phyloP scores from a whole-genome alignment of 2,797 vertebrate genomes.

The Naso thynnoides region DNA sequence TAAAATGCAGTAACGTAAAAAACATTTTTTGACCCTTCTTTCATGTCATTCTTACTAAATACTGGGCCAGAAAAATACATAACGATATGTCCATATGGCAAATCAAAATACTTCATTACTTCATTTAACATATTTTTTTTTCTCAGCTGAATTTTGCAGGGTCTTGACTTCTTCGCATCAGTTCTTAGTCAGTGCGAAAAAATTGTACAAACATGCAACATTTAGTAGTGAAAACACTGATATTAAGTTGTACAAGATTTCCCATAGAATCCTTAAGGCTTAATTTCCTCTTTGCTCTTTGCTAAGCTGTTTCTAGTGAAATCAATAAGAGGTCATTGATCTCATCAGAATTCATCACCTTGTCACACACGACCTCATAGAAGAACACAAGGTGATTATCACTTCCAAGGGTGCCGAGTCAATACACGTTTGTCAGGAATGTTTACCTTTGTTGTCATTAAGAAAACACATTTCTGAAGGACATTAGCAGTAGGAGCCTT shows the following conservation, averaged over 20 bases:
- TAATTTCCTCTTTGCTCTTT: background rate
- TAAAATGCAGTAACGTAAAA: background rate
- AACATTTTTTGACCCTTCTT: no score
- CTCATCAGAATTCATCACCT: constrained; percentile 14
- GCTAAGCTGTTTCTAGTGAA: constrained; percentile 2
- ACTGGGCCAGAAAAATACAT: background rate
- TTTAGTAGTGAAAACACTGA: background rate
- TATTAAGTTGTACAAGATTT: background rate
- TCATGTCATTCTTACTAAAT: background rate
- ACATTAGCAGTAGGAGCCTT: background rate
- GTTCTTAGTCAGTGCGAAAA: background rate
- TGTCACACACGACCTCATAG: constrained; percentile 4
- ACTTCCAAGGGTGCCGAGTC: background rate
- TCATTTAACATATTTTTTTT: no score
- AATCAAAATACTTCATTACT: no score
- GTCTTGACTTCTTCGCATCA: background rate
- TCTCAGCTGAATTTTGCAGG: no score
- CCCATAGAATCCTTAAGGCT: background rate
- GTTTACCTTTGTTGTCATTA: background rate
- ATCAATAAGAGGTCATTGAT: constrained; percentile 25
- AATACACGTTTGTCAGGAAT: background rate
- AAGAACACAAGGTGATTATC: constrained; percentile 16
- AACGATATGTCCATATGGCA: no score
- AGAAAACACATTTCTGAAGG: constrained; percentile 15
- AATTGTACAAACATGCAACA: background rate